These are phyloP conservation scores for Apomyelois bistriatella DNA, from an alignment of 2,888 invertebrate genomes.

Conservation along the genomic window DNA sequence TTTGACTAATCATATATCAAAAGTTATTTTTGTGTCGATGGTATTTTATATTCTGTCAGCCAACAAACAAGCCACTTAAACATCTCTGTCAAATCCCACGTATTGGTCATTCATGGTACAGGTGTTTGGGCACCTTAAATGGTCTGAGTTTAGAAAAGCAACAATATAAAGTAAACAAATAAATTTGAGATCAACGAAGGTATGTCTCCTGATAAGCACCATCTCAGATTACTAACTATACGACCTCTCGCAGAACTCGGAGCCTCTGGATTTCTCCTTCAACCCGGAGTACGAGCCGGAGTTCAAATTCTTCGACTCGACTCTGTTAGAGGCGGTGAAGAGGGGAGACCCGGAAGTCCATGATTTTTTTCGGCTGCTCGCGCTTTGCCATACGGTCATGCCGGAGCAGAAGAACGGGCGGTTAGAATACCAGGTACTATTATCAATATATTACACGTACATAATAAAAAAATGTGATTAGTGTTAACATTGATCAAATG, in stretches of 20 bases:
- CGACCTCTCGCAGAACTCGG: slow-evolving; percentile 80
- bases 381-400: slow-evolving; percentile 99
- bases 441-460: no score
- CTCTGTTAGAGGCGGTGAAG: slow-evolving; percentile 90
- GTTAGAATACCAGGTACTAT: slow-evolving; percentile 89
- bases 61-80: no score
- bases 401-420: slow-evolving; percentile 92
- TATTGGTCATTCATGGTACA: no score
- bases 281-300: slow-evolving; percentile 95
- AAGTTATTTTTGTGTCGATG: no score
- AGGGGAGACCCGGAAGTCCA: slow-evolving; percentile 87
- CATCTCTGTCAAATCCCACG: no score
- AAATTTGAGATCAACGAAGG: not conserved
- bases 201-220: not conserved
- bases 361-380: slow-evolving; percentile 94
- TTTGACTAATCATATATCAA: no score
- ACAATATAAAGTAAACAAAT: not conserved
- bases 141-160: no score
- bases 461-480: no score
- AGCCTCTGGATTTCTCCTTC: slow-evolving; percentile 95
- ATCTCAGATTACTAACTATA: not conserved
- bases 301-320: slow-evolving; percentile 96
- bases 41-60: no score
- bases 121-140: no score
- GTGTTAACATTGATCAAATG: no score